Conservation (phyloP, 1,140 invertebrate genomes). For the Armadillidium nasatum region DNA sequence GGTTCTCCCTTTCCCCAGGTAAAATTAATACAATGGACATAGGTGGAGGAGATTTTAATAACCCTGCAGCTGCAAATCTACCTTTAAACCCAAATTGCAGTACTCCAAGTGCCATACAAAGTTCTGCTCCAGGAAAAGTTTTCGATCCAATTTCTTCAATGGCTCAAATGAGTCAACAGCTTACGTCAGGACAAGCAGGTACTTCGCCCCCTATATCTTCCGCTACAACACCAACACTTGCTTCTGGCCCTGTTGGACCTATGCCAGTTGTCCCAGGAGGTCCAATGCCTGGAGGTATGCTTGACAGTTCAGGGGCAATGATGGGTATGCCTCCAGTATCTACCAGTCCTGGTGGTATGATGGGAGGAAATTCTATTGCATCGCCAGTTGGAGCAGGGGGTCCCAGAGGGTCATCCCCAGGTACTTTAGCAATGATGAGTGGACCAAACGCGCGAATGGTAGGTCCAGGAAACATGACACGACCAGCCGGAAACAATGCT, state of each 20-base stretch:
- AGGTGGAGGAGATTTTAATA: constrained; percentile 33
- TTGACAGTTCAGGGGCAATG: constrained; percentile 30
- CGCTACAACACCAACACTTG: constrained; percentile 32
- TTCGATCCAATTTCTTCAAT: constrained; percentile 90
- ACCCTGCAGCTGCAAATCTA: constrained; percentile 63
- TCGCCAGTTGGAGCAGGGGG: constrained; percentile 36
- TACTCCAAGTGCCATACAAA: constrained; percentile 54
- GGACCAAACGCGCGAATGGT: constrained; percentile 52
- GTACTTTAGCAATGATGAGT: constrained; percentile 45
- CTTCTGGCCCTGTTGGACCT: constrained; percentile 28
- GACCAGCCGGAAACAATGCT: constrained; percentile 44
- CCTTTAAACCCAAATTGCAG: constrained; percentile 76
- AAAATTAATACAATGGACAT: constrained; percentile 43
- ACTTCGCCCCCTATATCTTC: constrained; percentile 36
- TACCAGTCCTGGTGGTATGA: constrained; percentile 40
- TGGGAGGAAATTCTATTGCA: constrained; percentile 33
- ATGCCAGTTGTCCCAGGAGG: constrained; percentile 28
- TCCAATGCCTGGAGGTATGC: constrained; percentile 43
- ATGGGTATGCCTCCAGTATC: constrained; percentile 40
- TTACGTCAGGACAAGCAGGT: constrained; percentile 60
- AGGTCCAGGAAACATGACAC: constrained; percentile 47
- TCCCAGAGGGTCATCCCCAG: constrained; percentile 44
- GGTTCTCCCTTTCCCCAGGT: constrained; percentile 39
- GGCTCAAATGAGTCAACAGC: constrained; percentile 87
- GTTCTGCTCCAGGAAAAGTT: constrained; percentile 46